Percentiles rank a stretch among this genome's conserved stretches.
phyloP scores from a whole-genome alignment of 2,888 invertebrate genomes.

The Diarsia rubi region DNA sequence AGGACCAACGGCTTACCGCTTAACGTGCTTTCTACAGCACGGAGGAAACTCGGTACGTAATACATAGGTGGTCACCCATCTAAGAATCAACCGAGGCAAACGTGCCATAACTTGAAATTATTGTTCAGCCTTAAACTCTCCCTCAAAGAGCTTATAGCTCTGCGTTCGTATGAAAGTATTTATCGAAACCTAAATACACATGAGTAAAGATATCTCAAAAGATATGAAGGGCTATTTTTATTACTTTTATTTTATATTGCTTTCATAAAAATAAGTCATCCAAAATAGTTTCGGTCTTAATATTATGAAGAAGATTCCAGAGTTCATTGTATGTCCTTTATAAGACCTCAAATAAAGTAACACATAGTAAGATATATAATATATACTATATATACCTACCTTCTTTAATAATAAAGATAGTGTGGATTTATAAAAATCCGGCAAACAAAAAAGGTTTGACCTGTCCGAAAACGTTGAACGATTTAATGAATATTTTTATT shows the following conservation, averaged over 20 bases:
- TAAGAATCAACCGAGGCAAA: no score
- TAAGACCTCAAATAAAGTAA: neutral
- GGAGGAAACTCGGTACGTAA: no score
- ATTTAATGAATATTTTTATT: constrained; percentile 53
- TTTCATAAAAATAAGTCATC: neutral
- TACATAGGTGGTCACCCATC: no score
- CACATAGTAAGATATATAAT: neutral
- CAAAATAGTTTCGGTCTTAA: constrained; percentile 1
- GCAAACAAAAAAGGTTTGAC: constrained; percentile 36
- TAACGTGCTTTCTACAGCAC: no score
- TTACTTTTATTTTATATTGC: constrained; percentile 1
- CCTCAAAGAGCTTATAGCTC: neutral
- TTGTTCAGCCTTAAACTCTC: no score
- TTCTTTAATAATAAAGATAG: neutral
- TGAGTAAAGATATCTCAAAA: neutral
- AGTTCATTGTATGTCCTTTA: constrained; percentile 22
- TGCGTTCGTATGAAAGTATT: constrained; percentile 10
- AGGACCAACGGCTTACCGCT: no score
- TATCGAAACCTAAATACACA: constrained; percentile 1
- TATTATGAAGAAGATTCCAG: neutral
- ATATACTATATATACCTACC: neutral
- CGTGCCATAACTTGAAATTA: no score
- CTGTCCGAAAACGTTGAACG: constrained; percentile 32
- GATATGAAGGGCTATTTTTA: neutral
- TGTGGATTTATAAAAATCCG: neutral